Evolutionary conservation across 2,797 vertebrate genomes (phyloP).

Genomic region (Sebastes taczanowskii): DNA sequence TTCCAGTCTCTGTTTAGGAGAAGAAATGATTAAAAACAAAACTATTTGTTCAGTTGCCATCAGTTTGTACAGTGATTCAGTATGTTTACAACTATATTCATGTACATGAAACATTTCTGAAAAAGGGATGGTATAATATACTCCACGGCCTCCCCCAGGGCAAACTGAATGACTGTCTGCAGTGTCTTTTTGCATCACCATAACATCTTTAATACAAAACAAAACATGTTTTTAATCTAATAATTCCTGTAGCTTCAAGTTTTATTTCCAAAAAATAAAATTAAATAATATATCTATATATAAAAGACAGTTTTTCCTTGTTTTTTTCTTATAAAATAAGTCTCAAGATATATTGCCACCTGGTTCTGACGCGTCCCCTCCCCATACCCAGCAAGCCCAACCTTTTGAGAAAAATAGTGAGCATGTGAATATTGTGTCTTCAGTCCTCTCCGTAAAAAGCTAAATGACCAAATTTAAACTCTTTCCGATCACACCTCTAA

Average conservation of each 20-base stretch:
- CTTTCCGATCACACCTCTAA: constrained; percentile 43
- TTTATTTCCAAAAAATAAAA: constrained; percentile 88
- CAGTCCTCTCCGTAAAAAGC: constrained; percentile 73
- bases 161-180: constrained; percentile 77
- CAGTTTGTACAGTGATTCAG: constrained; percentile 87
- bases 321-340: constrained; percentile 87
- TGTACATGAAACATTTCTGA: constrained; percentile 83
- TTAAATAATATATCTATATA: constrained; percentile 89
- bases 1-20: constrained; percentile 81
- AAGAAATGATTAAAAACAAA: constrained; percentile 73
- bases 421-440: constrained; percentile 71
- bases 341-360: constrained; percentile 88
- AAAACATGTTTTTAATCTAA: constrained; percentile 79
- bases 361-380: constrained; percentile 74
- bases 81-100: constrained; percentile 85
- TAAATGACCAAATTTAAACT: constrained; percentile 73
- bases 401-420: constrained; percentile 75
- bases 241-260: constrained; percentile 87
- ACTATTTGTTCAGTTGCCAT: constrained; percentile 82
- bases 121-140: constrained; percentile 77
- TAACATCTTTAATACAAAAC: constrained; percentile 83
- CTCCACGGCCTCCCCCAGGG: constrained; percentile 72
- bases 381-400: constrained; percentile 61
- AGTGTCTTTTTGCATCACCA: constrained; percentile 85
- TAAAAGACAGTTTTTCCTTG: constrained; percentile 84